phyloP scores from a whole-genome alignment of 2,888 invertebrate genomes.

The Pterostichus madidus region DNA sequence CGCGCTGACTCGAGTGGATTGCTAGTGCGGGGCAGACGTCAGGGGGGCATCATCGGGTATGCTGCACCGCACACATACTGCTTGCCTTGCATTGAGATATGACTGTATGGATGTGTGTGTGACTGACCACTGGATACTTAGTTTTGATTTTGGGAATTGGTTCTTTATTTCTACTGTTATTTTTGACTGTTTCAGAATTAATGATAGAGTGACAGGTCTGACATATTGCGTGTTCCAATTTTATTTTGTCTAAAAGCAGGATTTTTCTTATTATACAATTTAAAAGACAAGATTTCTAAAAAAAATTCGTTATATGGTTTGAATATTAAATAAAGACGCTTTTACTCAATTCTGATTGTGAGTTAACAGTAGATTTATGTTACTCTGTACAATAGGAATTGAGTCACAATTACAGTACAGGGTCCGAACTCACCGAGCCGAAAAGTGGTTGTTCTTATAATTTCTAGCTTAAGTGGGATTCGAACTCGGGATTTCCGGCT shows the following conservation, averaged over 20 bases:
- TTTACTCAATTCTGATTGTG: too few species aligned
- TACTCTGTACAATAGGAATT: too few species aligned
- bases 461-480: too few species aligned
- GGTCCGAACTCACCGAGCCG: too few species aligned
- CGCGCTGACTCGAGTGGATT: constrained; percentile 31
- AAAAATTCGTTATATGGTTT: neutral
- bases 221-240: neutral
- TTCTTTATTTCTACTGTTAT: constrained; percentile 9
- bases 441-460: too few species aligned
- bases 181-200: neutral
- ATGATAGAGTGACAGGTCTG: constrained; percentile 1
- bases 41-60: constrained; percentile 53
- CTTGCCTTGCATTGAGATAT: constrained; percentile 61
- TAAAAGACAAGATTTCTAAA: constrained; percentile 12
- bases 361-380: too few species aligned
- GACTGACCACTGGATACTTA: constrained; percentile 14
- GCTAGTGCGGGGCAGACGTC: neutral
- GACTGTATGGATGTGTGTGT: neutral
- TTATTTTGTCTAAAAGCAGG: neutral
- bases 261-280: neutral
- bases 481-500: too few species aligned
- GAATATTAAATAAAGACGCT: too few species aligned
- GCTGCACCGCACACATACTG: constrained; percentile 46
- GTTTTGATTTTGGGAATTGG: constrained; percentile 26
- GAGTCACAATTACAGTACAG: too few species aligned